A percentile compares a stretch with the other conserved stretches of the same genome.
Evolutionary conservation across 2,888 invertebrate species (phyloP).

Genomic region (Drosophila setosimentum): DNA sequence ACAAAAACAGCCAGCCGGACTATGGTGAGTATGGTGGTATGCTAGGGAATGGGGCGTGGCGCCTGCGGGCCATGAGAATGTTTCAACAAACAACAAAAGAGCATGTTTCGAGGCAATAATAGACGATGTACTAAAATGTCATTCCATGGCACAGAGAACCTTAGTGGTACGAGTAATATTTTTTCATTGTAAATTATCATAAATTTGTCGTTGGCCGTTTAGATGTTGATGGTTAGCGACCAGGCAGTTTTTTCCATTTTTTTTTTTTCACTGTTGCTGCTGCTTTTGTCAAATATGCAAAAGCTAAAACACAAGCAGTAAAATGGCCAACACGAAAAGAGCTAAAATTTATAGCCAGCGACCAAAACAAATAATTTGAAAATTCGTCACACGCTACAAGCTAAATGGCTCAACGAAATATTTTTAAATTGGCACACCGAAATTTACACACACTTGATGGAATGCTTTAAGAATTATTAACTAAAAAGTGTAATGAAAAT

Average conservation of each 20-base stretch:
- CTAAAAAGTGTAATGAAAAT: not conserved
- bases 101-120: constrained; percentile 80
- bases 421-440: constrained; percentile 3
- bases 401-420: constrained; percentile 33
- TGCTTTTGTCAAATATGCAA: constrained; percentile 72
- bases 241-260: constrained; percentile 47
- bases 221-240: constrained; percentile 59
- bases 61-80: constrained; percentile 72
- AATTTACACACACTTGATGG: constrained; percentile 3
- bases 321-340: constrained; percentile 66
- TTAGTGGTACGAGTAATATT: constrained; percentile 39
- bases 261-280: constrained; percentile 7
- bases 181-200: constrained; percentile 75
- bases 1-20: constrained; percentile 61
- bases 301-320: constrained; percentile 35
- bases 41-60: constrained; percentile 50
- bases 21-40: constrained; percentile 12
- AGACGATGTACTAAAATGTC: constrained; percentile 82
- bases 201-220: constrained; percentile 79
- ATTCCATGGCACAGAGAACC: constrained; percentile 65
- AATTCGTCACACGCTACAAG: constrained; percentile 77
- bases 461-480: not conserved
- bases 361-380: constrained; percentile 79
- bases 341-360: constrained; percentile 67
- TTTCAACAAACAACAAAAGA: constrained; percentile 81